Base-by-base conservation (phyloP, 2,113 vertebrate genomes). In the Rhinolophus sinicus region DNA sequence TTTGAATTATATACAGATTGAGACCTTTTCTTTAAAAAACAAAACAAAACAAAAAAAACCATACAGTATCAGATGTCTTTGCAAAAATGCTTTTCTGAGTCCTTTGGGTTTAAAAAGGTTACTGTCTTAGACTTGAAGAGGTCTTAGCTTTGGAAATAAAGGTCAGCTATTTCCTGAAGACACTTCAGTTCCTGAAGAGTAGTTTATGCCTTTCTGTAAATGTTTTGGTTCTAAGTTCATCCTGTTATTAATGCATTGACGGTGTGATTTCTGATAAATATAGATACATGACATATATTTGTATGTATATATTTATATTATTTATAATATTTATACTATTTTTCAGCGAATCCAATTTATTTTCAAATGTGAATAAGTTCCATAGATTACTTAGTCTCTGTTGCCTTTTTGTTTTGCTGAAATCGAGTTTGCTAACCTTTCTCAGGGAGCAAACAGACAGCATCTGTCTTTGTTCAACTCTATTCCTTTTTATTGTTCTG, bases 341-440 rank as follows among this genome's bases (percentile, higher is more conserved):
- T 95, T 92, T 8, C 62, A 65, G 40, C 30, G 13, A 95, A 30
- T 69, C 33, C 33, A 88, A 30, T 54, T 87, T 90, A 75, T 62
- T 92, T 97, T 88, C 90, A 88, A 76, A 90, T 93, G 69, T 38
- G 13, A n/a, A 7, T 88, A 52, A 81, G 11, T n/a, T 72, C 19
- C 30, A 65, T 19, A 40, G 38, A 50, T 93, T 78, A 52, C 16
- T 65, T 30, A 24, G 26, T 70, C 33, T 87, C 5, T 65, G 52
- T 54, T 35, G 35, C 64, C 9, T 73, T 96, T 95, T 73, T 73
- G n/a, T 94, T 81, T 95, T 89, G 70, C 72, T 95, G 76, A 87
- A 95, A 69, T 69, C 80, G 83, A 50, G n/a, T 85, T 88, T 93
- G 38, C 69, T 85, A 50, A 94, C 67, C 16, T 97, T 95, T 96